Conservation (phyloP, 2,797 vertebrate genomes). For the Pteronotus mesoamericanus region DNA sequence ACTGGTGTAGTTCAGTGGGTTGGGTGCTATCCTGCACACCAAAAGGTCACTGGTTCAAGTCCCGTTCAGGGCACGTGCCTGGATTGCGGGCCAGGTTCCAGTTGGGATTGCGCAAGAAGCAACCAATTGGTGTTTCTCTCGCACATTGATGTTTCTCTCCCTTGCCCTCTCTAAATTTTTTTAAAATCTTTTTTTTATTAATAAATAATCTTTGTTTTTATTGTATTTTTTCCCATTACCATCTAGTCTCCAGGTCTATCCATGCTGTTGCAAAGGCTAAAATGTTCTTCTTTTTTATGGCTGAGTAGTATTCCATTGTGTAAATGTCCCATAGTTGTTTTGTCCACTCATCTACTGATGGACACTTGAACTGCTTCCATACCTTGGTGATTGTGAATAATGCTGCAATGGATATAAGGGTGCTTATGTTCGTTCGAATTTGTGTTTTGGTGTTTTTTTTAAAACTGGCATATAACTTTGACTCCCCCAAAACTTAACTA, state of each 20-base stretch:
- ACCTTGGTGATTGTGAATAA: neutral
- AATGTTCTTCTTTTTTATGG: neutral
- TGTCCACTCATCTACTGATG: neutral
- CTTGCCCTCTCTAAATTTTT: neutral
- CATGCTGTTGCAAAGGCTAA: neutral
- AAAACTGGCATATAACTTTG: neutral
- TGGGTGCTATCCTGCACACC: neutral
- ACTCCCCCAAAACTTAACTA: neutral
- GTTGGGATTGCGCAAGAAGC: neutral
- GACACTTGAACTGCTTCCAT: neutral
- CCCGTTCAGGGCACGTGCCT: neutral
- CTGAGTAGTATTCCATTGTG: neutral
- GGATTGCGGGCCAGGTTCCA: neutral
- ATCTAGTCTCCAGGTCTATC: neutral
- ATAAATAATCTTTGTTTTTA: neutral
- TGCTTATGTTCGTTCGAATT: neutral
- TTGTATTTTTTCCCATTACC: neutral
- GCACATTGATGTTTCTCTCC: neutral
- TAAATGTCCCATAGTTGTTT: neutral
- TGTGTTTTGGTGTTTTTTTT: neutral
- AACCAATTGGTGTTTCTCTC: neutral
- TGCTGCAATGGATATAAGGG: neutral
- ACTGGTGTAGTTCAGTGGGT: neutral
- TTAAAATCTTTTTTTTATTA: neutral
- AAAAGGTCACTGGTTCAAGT: neutral